Evolutionary conservation across 64 coral and sea anemone species (phyloP), one percentile per base, ranked within the genome.

Genomic region (Porites lutea): DNA sequence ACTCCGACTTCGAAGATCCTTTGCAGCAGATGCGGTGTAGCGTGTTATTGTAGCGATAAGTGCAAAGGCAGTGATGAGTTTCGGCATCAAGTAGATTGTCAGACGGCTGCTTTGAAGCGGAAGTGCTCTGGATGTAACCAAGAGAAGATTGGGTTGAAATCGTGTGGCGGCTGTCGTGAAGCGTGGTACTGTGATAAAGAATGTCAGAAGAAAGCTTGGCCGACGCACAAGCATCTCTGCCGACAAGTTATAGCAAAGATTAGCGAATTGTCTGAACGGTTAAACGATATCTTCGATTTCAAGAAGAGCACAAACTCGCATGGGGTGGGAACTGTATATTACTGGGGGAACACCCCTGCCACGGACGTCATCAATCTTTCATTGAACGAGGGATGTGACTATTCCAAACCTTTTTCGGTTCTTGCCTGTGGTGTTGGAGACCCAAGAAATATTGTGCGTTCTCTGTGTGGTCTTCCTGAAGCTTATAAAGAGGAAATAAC

Each of bases 51-150:
- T 55, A 87, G 89, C 63, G 70, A 82, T 52, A 12, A 73, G 13
- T 95, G 94, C 59, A 59, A 66, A 27, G 55, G 78, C 12, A 77
- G 55, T 10, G 89, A 95, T 51, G 27, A 87, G 67, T 95, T 77
- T 58, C 59, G 94, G 54, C 94, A 95, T 49, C 83, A 71, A 53
- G 88, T 85, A 7, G 94, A 95, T 47, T 95, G 94, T n/a, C 61
- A 92, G 57, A 86, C 88, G 0, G 88, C 79, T 58, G 48, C 49
- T 14, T 22, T 87, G 14, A 77, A 62, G 48, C 37, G 22, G 48
- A 74, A 14, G 16, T 93, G 91, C 8, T 27, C 65, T 59, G 62
- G 61, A 59, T 93, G 91, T 27, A 43, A 57, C 8, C 63, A 92
- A 47, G 21, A 91, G 58, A 73, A 10, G 3, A 45, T 18, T n/a